These are phyloP conservation scores for Oithona nana DNA, from an alignment of 2,888 invertebrate species.

Conservation along the genomic window DNA sequence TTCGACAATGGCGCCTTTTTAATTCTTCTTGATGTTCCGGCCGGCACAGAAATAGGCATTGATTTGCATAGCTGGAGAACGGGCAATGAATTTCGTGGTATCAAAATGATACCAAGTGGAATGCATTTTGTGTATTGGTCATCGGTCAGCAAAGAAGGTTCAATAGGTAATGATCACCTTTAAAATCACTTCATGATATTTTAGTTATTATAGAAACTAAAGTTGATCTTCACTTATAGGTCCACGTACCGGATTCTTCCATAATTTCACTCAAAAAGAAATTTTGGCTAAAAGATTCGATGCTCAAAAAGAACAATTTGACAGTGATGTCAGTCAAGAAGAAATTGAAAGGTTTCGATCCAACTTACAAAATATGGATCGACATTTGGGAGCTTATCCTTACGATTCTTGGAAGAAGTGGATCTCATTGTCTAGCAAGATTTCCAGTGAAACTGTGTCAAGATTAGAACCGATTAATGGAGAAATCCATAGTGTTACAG, in stretches of 20 bases:
- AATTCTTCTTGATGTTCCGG: conserved; percentile 64
- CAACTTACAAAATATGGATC: conserved; percentile 52
- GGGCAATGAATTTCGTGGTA: conserved; percentile 73
- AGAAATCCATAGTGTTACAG: background rate
- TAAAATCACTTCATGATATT: background rate
- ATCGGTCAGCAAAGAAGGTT: conserved; percentile 30
- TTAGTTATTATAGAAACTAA: conserved; percentile 30
- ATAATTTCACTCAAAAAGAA: conserved; percentile 60
- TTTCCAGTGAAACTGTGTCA: conserved; percentile 34
- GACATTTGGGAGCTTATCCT: conserved; percentile 75
- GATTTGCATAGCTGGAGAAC: conserved; percentile 77
- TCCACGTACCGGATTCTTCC: conserved; percentile 63
- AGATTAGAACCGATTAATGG: background rate
- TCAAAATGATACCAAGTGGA: conserved; percentile 98
- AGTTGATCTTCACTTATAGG: conserved; percentile 39
- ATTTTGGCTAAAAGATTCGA: conserved; percentile 78
- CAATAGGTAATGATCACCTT: background rate
- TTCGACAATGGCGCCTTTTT: conserved; percentile 63
- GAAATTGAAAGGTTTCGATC: conserved; percentile 40
- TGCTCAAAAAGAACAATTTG: conserved; percentile 48
- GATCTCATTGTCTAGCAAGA: conserved; percentile 52
- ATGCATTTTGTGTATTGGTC: conserved; percentile 81
- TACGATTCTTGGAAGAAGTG: conserved; percentile 71
- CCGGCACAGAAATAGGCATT: conserved; percentile 87
- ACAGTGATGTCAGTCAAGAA: conserved; percentile 38